Percentiles rank a stretch among this genome's conserved stretches.
Evolutionary conservation across 2,888 invertebrate genomes (phyloP).

Genomic region (Acronicta aceris): DNA sequence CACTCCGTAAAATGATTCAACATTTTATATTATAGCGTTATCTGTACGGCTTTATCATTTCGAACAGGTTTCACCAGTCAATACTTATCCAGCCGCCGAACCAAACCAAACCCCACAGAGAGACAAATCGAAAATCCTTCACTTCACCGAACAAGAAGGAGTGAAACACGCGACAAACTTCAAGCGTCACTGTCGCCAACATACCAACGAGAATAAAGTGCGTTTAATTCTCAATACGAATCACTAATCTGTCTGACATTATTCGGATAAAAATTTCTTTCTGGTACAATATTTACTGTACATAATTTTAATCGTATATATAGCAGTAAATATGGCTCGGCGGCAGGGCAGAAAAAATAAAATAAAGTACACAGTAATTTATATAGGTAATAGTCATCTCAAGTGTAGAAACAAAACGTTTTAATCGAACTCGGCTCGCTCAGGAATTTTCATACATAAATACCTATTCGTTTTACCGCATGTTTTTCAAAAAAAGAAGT

Average conservation of each 20-base stretch:
- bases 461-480: too few relatives aligned
- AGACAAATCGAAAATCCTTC: constrained; percentile 51
- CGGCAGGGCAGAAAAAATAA: too few relatives aligned
- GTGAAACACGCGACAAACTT: constrained; percentile 45
- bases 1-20: constrained; percentile 66
- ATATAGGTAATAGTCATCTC: too few relatives aligned
- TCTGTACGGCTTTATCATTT: constrained; percentile 57
- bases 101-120: constrained; percentile 36
- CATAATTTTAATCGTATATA: too few relatives aligned
- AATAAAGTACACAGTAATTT: too few relatives aligned
- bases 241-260: background rate
- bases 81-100: constrained; percentile 24
- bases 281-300: too few relatives aligned
- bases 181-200: constrained; percentile 54
- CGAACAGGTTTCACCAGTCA: constrained; percentile 33
- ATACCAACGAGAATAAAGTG: constrained; percentile 1
- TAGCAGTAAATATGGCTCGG: too few relatives aligned
- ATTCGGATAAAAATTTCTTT: too few relatives aligned
- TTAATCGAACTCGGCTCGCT: constrained; percentile 25
- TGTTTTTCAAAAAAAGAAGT: too few relatives aligned
- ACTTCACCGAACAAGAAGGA: background rate
- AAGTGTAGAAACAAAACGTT: constrained; percentile 21
- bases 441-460: too few relatives aligned
- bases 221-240: constrained; percentile 29
- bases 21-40: constrained; percentile 68